Evolutionary conservation across 2,888 invertebrate genomes (phyloP).

Genomic region (Ectobius pallidus): DNA sequence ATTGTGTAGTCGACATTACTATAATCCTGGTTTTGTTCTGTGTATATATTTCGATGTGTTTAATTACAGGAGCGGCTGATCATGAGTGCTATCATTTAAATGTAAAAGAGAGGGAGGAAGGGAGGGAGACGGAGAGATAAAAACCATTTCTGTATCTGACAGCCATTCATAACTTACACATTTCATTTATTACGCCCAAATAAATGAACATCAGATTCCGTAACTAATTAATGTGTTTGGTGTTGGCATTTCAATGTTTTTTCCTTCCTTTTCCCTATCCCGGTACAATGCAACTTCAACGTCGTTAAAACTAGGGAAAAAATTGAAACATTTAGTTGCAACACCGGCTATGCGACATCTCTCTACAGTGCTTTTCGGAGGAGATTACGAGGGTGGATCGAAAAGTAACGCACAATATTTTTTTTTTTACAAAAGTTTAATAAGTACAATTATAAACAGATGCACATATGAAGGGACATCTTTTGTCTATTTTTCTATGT

Average conservation of each 20-base stretch:
- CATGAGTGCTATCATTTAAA: constrained; percentile 27
- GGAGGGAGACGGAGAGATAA: constrained; percentile 11
- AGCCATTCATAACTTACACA: constrained; percentile 41
- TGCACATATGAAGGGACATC: no score
- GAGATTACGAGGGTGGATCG: no score
- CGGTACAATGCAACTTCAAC: constrained; percentile 22
- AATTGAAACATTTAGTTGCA: constrained; percentile 9
- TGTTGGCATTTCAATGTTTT: constrained; percentile 31
- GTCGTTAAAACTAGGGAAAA: constrained; percentile 26
- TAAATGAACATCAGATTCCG: constrained; percentile 32
- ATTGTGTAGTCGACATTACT: constrained; percentile 20
- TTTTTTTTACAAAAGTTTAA: no score
- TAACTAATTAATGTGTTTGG: constrained; percentile 32
- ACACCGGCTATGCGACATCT: constrained; percentile 2
- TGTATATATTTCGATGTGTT: constrained; percentile 1
- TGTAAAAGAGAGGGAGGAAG: constrained; percentile 17
- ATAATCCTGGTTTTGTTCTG: constrained; percentile 17
- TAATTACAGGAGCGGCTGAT: constrained; percentile 25
- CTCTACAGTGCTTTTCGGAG: no score
- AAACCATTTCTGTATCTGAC: constrained; percentile 40
- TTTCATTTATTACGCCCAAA: constrained; percentile 40
- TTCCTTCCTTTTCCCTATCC: constrained; percentile 5
- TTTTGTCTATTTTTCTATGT: no score
- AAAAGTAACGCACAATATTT: no score
- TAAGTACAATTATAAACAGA: no score